Evolutionary conservation across 2,888 invertebrate species (phyloP).

Genomic region (Tryphoninae sp.): DNA sequence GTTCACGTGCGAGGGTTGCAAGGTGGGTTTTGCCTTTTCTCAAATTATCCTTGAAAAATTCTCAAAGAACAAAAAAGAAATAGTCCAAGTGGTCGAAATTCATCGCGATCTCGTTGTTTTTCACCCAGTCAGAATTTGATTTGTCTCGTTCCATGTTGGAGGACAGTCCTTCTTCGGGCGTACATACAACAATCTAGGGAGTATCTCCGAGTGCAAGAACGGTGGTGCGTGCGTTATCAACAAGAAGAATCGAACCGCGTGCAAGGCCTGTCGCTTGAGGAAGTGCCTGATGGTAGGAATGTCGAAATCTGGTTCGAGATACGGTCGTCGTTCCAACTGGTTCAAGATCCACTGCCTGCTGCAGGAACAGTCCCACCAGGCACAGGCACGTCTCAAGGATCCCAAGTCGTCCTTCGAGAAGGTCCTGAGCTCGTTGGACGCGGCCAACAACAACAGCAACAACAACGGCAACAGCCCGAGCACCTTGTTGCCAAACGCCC

Average conservation of each 20-base stretch:
- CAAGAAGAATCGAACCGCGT: slow-evolving; percentile 95
- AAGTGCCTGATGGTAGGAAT: slow-evolving; percentile 95
- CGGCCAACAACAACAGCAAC: slow-evolving; percentile 74
- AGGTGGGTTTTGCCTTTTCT: slow-evolving; percentile 71
- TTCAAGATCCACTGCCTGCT: slow-evolving; percentile 92
- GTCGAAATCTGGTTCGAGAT: slow-evolving; percentile 95
- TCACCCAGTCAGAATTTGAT: slow-evolving; percentile 12
- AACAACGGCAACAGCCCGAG: slow-evolving; percentile 62
- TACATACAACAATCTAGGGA: slow-evolving; percentile 94
- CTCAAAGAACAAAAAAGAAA: not conserved
- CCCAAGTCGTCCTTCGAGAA: slow-evolving; percentile 76
- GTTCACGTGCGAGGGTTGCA: slow-evolving; percentile 79
- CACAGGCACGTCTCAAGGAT: slow-evolving; percentile 74
- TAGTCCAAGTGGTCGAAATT: too few species aligned
- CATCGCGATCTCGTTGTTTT: not conserved
- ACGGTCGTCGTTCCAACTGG: slow-evolving; percentile 95
- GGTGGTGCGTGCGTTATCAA: slow-evolving; percentile 95
- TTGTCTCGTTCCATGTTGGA: slow-evolving; percentile 78
- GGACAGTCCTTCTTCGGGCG: slow-evolving; percentile 96
- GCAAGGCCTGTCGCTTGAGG: slow-evolving; percentile 93
- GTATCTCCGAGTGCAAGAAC: slow-evolving; percentile 95
- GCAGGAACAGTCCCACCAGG: slow-evolving; percentile 82
- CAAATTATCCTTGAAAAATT: not conserved
- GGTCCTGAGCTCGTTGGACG: slow-evolving; percentile 75
- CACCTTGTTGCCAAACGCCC: slow-evolving; percentile 67